Evolutionary conservation across 2,888 invertebrate genomes (phyloP), one percentile per base, ranked within the genome.

Genomic region (Polymixis flavicincta): DNA sequence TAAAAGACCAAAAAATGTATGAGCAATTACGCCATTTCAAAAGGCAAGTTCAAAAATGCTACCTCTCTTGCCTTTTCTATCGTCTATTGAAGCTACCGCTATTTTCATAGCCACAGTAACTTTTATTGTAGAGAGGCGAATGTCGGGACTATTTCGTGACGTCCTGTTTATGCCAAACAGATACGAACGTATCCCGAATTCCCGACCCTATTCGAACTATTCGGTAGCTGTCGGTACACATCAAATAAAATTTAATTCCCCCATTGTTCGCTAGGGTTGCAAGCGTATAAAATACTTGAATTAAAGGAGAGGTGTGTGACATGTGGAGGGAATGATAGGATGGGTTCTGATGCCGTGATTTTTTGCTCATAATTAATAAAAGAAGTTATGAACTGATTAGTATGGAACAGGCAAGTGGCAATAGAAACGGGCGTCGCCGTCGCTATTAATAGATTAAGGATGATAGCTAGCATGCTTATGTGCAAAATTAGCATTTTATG

Each of bases 171-270:
- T 91, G 89, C 90, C 89, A 90, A 92, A 92, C 89, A 89, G 84
- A 89, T 87, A 85, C 82, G 81, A 80, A 82, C 87, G 87, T 86
- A 79, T 74, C 74, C 88, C 87, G 86, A 78, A 61, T 83, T 74
- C 74, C 88, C 87, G 86, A 78, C 66, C 81, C 83, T 70, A 79
- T 89, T 88, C 82, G 82, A 85, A 87, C 89, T 89, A 89, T 91
- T 92, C 92, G 89, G 93, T 92, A 93, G 94, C 94, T 88, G 90
- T 88, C 92, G 91, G 90, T 87, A 88, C 86, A 89, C 90, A 91
- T 92, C 91, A 92, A 94, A 95, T 95, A 95, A 95, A 95, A 94
- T 94, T 94, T 94, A 94, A 95, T 95, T 94, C 89, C 89, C 87
- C 93, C 91, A 93, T 95, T 95, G 94, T 95, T 90, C 91, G 83